Conservation (phyloP, 2,888 invertebrate genomes). For the Coelopa pilipes region DNA sequence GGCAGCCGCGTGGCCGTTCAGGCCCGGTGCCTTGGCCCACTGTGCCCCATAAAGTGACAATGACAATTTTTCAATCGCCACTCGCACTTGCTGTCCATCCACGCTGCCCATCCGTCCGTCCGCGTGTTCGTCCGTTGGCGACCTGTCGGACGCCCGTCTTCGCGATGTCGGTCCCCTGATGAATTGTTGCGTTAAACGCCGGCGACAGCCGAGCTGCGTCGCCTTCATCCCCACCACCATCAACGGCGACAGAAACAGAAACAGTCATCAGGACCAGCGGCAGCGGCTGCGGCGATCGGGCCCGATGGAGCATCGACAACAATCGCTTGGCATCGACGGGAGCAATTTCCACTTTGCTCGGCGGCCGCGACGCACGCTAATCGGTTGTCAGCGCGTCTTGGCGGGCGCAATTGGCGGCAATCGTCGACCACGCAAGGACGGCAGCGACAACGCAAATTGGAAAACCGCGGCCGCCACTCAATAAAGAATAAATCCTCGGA, state of each 20-base stretch:
- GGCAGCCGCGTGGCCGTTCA: too few species aligned
- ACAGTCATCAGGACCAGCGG: too few species aligned
- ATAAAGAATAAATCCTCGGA: background rate
- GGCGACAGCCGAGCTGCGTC: slow-evolving; percentile 44
- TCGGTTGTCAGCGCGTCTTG: slow-evolving; percentile 26
- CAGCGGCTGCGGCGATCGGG: background rate
- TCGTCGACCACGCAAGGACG: background rate
- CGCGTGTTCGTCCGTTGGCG: background rate
- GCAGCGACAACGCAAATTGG: slow-evolving; percentile 16
- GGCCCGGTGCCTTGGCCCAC: slow-evolving; percentile 14
- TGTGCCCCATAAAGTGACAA: slow-evolving; percentile 18
- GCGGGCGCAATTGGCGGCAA: background rate
- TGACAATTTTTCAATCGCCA: slow-evolving; percentile 23
- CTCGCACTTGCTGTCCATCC: slow-evolving; percentile 11
- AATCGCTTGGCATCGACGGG: slow-evolving; percentile 29
- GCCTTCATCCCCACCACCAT: slow-evolving; percentile 36
- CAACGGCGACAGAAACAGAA: background rate
- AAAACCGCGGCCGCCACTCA: background rate
- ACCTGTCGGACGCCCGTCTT: slow-evolving; percentile 13
- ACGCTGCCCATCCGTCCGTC: background rate
- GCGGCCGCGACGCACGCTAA: slow-evolving; percentile 28
- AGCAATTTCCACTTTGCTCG: slow-evolving; percentile 35
- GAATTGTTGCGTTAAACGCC: slow-evolving; percentile 37
- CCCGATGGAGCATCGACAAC: slow-evolving; percentile 3
- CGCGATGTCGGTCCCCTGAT: slow-evolving; percentile 26